phyloP scores from a whole-genome alignment of 2,797 vertebrate species.

The Microtus obscurus region DNA sequence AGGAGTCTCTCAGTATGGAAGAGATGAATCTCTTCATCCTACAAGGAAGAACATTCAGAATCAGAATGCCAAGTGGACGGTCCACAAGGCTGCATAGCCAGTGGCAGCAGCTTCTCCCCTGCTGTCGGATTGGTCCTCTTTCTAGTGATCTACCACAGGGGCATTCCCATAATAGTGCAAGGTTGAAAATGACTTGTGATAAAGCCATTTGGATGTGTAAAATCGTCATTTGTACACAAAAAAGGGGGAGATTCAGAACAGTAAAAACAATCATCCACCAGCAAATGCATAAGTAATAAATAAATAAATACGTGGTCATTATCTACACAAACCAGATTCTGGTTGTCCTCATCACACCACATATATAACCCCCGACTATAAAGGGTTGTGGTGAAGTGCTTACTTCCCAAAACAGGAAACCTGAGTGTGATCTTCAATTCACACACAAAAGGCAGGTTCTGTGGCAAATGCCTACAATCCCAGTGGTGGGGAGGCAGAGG shows the following conservation, averaged over 20 bases:
- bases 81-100: background rate
- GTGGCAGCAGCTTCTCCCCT: background rate
- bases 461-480: background rate
- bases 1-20: background rate
- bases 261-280: background rate
- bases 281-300: background rate
- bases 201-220: background rate
- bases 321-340: conserved; percentile 17
- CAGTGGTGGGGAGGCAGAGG: background rate
- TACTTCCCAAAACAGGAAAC: background rate
- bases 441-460: background rate
- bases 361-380: background rate
- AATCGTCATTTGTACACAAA: background rate
- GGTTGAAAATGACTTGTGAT: background rate
- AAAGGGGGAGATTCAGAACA: background rate
- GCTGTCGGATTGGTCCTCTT: background rate
- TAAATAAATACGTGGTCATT: background rate
- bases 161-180: background rate
- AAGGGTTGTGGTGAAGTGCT: background rate
- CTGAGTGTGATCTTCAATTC: background rate
- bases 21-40: background rate
- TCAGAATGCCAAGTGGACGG: background rate
- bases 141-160: background rate
- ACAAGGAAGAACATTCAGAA: background rate
- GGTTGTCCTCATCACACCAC: background rate